These are phyloP conservation scores for Tiphia femorata DNA, from an alignment of 2,888 invertebrate species.

Conservation along the genomic window DNA sequence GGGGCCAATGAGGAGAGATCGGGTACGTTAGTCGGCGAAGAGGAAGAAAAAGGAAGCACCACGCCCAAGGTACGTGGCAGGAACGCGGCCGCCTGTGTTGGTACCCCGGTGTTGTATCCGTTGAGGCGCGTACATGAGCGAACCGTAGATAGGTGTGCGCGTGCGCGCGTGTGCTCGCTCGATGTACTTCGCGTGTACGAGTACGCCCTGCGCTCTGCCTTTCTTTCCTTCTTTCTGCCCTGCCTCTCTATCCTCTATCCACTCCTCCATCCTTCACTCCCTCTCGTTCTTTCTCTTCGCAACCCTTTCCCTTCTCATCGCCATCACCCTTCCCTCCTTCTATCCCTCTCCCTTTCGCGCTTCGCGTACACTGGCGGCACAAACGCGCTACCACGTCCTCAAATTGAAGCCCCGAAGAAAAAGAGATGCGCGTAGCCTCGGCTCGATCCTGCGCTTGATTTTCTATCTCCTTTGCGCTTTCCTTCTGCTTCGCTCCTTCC, in stretches of 20 bases:
- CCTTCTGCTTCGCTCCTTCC: slow-evolving; percentile 5
- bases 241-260: slow-evolving; percentile 1
- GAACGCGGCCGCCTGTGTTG: slow-evolving; percentile 44
- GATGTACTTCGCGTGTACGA: slow-evolving; percentile 40
- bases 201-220: slow-evolving; percentile 21
- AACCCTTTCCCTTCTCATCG: neutral
- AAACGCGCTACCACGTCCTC: slow-evolving; percentile 51
- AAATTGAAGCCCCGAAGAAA: slow-evolving; percentile 53
- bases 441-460: slow-evolving; percentile 22
- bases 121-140: slow-evolving; percentile 15
- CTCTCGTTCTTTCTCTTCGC: neutral
- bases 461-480: slow-evolving; percentile 2
- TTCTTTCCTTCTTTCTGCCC: slow-evolving; percentile 14
- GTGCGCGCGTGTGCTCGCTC: slow-evolving; percentile 3
- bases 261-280: neutral
- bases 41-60: slow-evolving; percentile 56
- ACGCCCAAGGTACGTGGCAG: slow-evolving; percentile 61
- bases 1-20: slow-evolving; percentile 54
- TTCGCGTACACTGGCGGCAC: slow-evolving; percentile 39
- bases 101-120: slow-evolving; percentile 33
- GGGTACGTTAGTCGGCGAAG: slow-evolving; percentile 43
- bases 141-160: neutral
- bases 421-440: slow-evolving; percentile 52
- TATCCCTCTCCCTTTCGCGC: slow-evolving; percentile 1
- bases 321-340: neutral